phyloP scores from a whole-genome alignment of 2,113 vertebrate genomes.

The Pavo muticus region DNA sequence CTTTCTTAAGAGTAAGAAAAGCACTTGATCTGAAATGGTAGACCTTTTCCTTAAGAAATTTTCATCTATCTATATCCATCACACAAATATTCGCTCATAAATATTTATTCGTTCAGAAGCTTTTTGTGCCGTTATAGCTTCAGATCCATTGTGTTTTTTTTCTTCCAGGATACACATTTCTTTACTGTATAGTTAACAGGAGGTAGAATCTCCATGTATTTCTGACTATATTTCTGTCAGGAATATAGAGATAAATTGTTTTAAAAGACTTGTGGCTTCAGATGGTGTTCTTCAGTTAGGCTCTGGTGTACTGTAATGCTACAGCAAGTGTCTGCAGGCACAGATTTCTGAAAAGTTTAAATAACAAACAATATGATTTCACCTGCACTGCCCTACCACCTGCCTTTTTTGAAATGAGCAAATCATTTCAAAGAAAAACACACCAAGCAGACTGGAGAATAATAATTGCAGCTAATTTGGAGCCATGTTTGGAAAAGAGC shows the following conservation, averaged over 20 bases:
- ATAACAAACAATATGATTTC: slow-evolving; percentile 34
- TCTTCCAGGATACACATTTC: background rate
- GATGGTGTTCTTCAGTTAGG: background rate
- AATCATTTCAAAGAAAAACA: slow-evolving; percentile 8
- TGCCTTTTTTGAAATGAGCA: background rate
- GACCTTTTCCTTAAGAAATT: background rate
- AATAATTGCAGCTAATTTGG: background rate
- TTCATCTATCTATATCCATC: background rate
- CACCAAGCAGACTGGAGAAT: background rate
- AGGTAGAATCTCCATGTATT: background rate
- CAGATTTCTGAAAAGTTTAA: slow-evolving; percentile 34
- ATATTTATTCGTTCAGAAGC: background rate
- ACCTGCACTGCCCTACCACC: background rate
- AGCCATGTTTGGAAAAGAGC: background rate
- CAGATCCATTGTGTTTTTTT: background rate
- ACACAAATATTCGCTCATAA: background rate
- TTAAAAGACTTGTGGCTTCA: background rate
- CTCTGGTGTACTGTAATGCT: background rate
- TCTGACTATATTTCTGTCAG: background rate
- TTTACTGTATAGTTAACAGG: background rate
- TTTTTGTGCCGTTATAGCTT: background rate
- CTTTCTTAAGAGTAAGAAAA: background rate
- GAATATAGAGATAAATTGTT: background rate
- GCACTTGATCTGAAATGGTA: background rate
- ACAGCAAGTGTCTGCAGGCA: background rate